Evolutionary conservation across 2,113 vertebrate species (phyloP).

Genomic region (Mirounga angustirostris): DNA sequence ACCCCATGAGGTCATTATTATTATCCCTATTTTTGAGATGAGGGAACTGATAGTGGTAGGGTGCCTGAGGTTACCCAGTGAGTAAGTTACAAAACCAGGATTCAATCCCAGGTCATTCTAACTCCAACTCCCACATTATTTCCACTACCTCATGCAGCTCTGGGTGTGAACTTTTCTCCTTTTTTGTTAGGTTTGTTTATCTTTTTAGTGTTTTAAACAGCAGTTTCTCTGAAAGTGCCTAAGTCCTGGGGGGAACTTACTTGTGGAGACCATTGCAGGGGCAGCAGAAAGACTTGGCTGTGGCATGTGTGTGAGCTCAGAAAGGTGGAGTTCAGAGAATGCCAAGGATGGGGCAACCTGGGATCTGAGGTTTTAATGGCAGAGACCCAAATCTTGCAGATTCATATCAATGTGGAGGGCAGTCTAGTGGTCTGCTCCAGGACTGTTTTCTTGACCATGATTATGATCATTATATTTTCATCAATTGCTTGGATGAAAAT

Average conservation of each 20-base stretch:
- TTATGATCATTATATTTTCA: not conserved
- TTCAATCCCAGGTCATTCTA: not conserved
- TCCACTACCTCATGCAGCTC: not conserved
- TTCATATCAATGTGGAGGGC: not conserved
- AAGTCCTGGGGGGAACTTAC: not conserved
- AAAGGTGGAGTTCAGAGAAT: not conserved
- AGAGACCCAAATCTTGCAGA: not conserved
- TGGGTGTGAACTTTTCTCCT: not conserved
- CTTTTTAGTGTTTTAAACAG: constrained; percentile 29
- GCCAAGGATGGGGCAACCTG: not conserved
- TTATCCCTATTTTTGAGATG: constrained; percentile 45
- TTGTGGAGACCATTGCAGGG: not conserved
- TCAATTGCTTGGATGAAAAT: constrained; percentile 28
- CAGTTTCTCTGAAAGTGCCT: not conserved
- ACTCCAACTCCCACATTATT: not conserved
- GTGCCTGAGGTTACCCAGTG: not conserved
- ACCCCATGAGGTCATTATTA: constrained; percentile 50
- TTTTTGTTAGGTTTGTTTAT: not conserved
- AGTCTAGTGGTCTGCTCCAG: not conserved
- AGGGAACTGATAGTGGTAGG: constrained; percentile 14
- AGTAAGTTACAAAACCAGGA: constrained; percentile 21
- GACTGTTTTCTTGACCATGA: not conserved
- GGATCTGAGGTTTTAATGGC: not conserved
- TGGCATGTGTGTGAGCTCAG: not conserved
- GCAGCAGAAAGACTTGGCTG: not conserved